These are phyloP conservation scores for Albula goreensis DNA, from an alignment of 2,113 vertebrate species.

Conservation along the genomic window DNA sequence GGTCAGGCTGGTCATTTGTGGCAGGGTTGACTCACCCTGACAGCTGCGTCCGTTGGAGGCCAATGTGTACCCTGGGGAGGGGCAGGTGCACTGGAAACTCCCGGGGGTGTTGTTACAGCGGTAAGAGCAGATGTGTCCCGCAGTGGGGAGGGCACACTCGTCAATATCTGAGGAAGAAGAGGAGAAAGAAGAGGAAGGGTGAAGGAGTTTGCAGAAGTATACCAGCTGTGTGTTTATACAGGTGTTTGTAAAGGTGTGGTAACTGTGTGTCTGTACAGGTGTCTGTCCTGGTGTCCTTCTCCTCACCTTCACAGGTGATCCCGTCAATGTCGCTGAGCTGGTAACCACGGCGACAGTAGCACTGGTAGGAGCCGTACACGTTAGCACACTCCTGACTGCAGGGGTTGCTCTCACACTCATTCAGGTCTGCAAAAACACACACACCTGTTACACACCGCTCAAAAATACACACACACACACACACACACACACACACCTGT, in stretches of 20 bases:
- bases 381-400: constrained; percentile 97
- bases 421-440: constrained; percentile 65
- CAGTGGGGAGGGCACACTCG: constrained; percentile 92
- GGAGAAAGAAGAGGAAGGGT: background rate
- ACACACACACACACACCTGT: background rate
- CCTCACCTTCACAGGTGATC: constrained; percentile 88
- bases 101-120: constrained; percentile 86
- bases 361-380: constrained; percentile 95
- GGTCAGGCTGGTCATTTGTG: no score
- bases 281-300: background rate
- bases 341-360: constrained; percentile 94
- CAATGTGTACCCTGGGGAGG: constrained; percentile 79
- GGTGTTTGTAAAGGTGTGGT: no score
- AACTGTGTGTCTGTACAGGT: no score
- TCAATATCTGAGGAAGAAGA: constrained; percentile 80
- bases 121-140: constrained; percentile 92
- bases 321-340: constrained; percentile 95
- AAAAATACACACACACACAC: background rate
- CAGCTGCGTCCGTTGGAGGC: constrained; percentile 90
- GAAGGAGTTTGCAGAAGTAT: background rate
- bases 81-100: constrained; percentile 93
- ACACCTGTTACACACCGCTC: background rate
- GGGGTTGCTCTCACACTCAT: constrained; percentile 86
- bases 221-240: background rate
- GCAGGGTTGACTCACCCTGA: constrained; percentile 76